Base-by-base conservation (phyloP, 2,888 invertebrate species). In the Calameuta idolon region DNA sequence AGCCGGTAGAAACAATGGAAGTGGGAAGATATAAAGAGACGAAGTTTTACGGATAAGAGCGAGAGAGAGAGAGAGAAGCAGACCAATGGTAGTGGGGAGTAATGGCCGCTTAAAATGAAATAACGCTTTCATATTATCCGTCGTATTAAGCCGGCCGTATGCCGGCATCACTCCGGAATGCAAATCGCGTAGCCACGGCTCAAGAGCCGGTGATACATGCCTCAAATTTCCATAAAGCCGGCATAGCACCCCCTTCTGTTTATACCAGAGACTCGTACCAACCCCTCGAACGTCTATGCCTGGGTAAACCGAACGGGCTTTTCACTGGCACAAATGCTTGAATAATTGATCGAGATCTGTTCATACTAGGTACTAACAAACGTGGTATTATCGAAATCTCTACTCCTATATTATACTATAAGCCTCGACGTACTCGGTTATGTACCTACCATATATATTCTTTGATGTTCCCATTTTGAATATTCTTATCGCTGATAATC, bases 341-440 rank as follows among this genome's bases (percentile, higher is more conserved):
- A 78, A 80, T 80, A 80, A 80, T 78, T 80, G 78, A 80, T 78
- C 76, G 76, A 68, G 33, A 40, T 69, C 77, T 74, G 74, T 75
- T 55, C 55, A 23, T 55, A 55, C 55, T 23, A 55, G 55, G 23
- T 55, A 55, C 55, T 55, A 55, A 23, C 55, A 55, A 55, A 76
- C 71, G 73, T 77, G 71, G 71, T 76, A 69, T 40, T 69, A 30
- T 75, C 55, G 55, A 55, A 55, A 55, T 55, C 55, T 55, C 55
- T 55, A 55, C 55, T 9, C 23, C 55, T 55, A 55, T 40, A 40
- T 40, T 40, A 55, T 55, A 55, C 23, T 23, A 55, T 55, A 55
- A 55, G 55, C 55, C 9, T 55, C 23, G 5, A 23, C 55, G 9
- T 23, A 55, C 55, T 55, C 55, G 23, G 2, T 55, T 23, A 55